Base-by-base conservation (phyloP, 2,113 vertebrate species). In the Phaethornis superciliosus region DNA sequence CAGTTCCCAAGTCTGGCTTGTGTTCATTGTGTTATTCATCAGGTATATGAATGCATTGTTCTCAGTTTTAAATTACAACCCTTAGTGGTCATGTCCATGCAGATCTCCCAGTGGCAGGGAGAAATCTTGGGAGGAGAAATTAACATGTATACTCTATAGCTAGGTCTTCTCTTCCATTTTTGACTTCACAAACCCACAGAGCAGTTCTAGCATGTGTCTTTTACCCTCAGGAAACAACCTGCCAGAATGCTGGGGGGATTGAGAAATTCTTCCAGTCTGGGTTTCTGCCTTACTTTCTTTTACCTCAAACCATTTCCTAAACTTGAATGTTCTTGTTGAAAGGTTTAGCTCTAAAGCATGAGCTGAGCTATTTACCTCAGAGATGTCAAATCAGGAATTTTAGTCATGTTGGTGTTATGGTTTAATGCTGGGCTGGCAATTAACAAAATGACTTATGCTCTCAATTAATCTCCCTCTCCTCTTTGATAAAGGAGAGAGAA, bases 31-130 rank as follows among this genome's bases (percentile, higher is more conserved):
- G n/a, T 64, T 94, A 85, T 83, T 95, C 88, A 84, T 89, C 91
- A 94, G 88, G 85, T 94, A 88, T 96, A 93, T 86, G 84, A 95
- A 90, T 37, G 79, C 68, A 93, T 95, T 96, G 94, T 93, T 95
- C 91, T 32, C 63, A 67, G 67, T 85, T 85, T 81, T 86, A 83
- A 93, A 83, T 90, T 81, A 59, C 76, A 90, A 82, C 55, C 76
- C 26, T 40, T 22, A 47, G 71, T 22, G 77, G 65, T 76, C 15
- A 0, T 64, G 93, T 37, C 79, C 92, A 22, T 79, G 30, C 78
- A 83, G 65, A 70, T 90, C 78, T 70, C 85, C 54, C 16, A 46
- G 49, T 15, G 55, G 42, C 47, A 37, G 51, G 47, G 71, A 51
- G 60, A 76, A 46, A 42, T 6, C 49, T 87, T 26, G 62, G 60